Evolutionary conservation across 2,888 invertebrate species (phyloP), one percentile per base, ranked within the genome.

Genomic region (Tenodera sinensis): DNA sequence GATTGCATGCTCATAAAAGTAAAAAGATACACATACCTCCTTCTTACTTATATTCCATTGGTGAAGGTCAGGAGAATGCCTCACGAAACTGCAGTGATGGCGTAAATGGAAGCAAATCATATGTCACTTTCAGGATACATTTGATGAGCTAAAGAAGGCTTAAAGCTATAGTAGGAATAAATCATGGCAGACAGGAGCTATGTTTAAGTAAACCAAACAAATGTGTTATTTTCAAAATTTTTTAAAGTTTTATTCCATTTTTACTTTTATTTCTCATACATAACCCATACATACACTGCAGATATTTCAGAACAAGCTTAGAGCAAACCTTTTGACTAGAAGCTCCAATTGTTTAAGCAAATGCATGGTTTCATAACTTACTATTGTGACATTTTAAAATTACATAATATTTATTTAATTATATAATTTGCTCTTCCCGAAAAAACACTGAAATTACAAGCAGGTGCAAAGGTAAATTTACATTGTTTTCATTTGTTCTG

Each of bases 251-350:
- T 87, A 90, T 90, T 89, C 89, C 87, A 89, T 90, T 89, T 93
- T 93, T 92, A 91, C 92, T 92, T 30, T 92, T 91, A 92, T 92
- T 92, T 93, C 93, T 93, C 94, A 93, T 94, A 94, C 94, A 94
- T 94, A 93, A 93, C 93, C 94, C 94, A 93, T 93, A 93, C 94
- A 94, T 91, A 91, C 90, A 90, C 88, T 90, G 88, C 89, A 90
- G 89, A 89, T 87, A 86, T 90, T 90, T 90, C 89, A 90, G 89
- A 91, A 89, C 90, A 91, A 91, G 91, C 91, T 90, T 88, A 90
- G 90, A 90, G 90, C 89, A 89, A 90, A 88, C 88, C 87, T 90
- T 90, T 88, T 90, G 90, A 91, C 90, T 91, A 91, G 91, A 91
- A 90, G 91, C 90, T 90, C 89, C 89, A 90, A 90, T 88, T 89